Base-by-base conservation (phyloP, 2,888 invertebrate genomes). In the Hydroisotoma schaefferi region DNA sequence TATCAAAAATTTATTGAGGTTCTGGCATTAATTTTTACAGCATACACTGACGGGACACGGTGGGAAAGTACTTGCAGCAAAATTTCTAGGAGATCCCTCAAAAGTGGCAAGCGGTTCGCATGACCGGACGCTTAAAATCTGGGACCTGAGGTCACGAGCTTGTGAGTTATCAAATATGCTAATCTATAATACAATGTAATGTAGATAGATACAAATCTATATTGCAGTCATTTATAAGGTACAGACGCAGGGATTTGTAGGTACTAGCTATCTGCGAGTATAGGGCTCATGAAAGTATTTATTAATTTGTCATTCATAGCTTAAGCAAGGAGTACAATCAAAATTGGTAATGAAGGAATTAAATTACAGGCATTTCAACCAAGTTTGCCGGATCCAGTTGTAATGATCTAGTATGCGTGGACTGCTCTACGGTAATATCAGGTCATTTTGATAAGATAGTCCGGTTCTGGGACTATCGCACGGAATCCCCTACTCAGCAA, bases 361-460 rank as follows among this genome's bases (percentile, higher is more conserved):
- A 20, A 40, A 10, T 40, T 75, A 55, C 79, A 89, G 89, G 88
- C 78, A 87, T 88, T 73, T 88, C 90, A 78, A 94, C 94, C 3
- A 92, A 94, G 79, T 94, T 94, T 76, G 94, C 94, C 58, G 95
- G 94, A 40, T 97, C 95, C 33, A 93, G 91, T 75, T 97, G 95
- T 79, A 94, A 95, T 79, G 98, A 98, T 80, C 82, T 98, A 65
- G 94, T 95, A 71, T 87, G 88, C 60, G 91, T 92, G 76, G 87
- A 88, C 63, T 84, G 87, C 40, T 87, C 90, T 55, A 75, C 74
- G 47, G 90, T 98, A 73, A 92, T 98, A 74, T 95, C 95, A 74
- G 97, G 97, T 25, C 99, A 99, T 80, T 97, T 91, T 78, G 99
- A 99, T 81, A 95, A 94, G 79, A 87, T 88, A 75, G 89, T 99